phyloP scores from a whole-genome alignment of 2,888 invertebrate species.

The Mactromeris polynyma region DNA sequence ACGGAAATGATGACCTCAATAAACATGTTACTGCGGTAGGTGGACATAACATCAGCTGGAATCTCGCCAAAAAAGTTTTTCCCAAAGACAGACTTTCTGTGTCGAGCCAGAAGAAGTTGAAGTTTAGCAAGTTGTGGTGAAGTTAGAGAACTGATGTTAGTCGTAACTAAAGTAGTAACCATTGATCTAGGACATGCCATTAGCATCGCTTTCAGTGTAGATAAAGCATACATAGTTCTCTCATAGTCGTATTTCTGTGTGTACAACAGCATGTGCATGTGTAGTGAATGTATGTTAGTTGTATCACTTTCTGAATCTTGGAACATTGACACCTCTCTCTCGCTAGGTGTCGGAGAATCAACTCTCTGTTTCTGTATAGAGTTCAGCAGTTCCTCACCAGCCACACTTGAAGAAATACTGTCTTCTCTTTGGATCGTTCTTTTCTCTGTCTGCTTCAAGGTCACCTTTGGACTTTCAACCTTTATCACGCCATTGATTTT shows the following conservation, averaged over 20 bases:
- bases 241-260: conserved; percentile 93
- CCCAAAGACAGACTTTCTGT: conserved; percentile 93
- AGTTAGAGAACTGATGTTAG: conserved; percentile 89
- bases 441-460: conserved; percentile 17
- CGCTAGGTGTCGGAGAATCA: conserved; percentile 81
- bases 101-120: conserved; percentile 91
- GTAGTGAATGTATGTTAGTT: conserved; percentile 91
- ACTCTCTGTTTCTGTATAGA: conserved; percentile 77
- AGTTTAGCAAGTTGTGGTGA: conserved; percentile 87
- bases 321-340: conserved; percentile 74
- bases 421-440: conserved; percentile 44
- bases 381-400: conserved; percentile 79
- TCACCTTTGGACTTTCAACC: conserved; percentile 5
- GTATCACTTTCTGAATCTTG: conserved; percentile 74
- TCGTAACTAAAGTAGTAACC: conserved; percentile 92
- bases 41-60: conserved; percentile 90
- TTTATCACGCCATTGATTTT: conserved; percentile 20
- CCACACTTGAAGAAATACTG: conserved; percentile 69
- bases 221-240: conserved; percentile 92
- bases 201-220: conserved; percentile 92
- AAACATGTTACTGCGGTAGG: conserved; percentile 93
- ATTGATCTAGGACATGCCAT: conserved; percentile 91
- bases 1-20: conserved; percentile 92
- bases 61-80: conserved; percentile 88
- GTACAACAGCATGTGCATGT: conserved; percentile 94